These are phyloP conservation scores for Hozukius guyotensis DNA, from an alignment of 2,797 vertebrate genomes.

Conservation along the genomic window DNA sequence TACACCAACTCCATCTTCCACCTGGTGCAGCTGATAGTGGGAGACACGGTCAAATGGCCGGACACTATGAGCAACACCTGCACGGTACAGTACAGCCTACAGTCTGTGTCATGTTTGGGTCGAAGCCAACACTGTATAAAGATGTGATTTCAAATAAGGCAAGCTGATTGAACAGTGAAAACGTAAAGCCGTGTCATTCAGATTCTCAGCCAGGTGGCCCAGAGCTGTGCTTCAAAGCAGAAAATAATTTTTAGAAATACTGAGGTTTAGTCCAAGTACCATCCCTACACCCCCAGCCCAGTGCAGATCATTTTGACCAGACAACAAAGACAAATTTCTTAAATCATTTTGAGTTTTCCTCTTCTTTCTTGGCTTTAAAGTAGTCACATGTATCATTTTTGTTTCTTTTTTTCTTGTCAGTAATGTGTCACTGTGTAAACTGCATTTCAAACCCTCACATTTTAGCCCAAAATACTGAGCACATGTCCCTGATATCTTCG, in stretches of 20 bases:
- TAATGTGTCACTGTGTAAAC: neutral
- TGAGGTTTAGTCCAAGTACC: neutral
- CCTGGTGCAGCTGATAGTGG: slow-evolving; percentile 91
- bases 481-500: neutral
- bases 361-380: neutral
- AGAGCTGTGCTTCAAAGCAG: neutral
- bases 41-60: slow-evolving; percentile 92
- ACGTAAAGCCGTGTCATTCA: neutral
- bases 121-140: neutral
- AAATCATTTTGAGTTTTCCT: neutral
- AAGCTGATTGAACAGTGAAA: neutral
- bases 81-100: slow-evolving; percentile 82
- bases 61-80: slow-evolving; percentile 87
- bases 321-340: neutral
- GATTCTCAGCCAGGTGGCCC: neutral
- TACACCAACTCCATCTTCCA: slow-evolving; percentile 96
- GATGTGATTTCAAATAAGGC: neutral
- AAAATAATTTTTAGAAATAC: neutral
- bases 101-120: neutral
- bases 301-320: neutral
- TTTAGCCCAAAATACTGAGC: neutral
- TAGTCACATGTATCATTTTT: neutral
- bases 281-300: neutral
- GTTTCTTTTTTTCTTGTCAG: neutral
- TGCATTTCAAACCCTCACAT: neutral